Evolutionary conservation across 2,888 invertebrate species (phyloP).

Genomic region (Chrysodeixis includens): DNA sequence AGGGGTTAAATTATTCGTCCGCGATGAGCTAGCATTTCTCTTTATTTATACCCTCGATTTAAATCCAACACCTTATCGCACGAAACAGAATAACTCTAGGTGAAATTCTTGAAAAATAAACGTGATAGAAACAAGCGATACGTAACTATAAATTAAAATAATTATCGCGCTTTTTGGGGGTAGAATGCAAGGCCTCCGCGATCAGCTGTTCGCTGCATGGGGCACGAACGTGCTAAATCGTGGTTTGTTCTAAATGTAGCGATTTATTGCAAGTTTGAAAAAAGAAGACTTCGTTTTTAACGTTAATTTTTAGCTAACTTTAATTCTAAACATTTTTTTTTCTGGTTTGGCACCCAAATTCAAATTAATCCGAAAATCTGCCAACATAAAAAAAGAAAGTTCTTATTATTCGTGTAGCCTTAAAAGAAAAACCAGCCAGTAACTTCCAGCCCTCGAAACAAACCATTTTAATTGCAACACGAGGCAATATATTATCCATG

Average conservation of each 20-base stretch:
- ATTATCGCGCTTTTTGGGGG: slow-evolving; percentile 80
- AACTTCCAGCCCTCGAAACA: slow-evolving; percentile 56
- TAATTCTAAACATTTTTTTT: neutral
- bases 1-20: slow-evolving; percentile 21
- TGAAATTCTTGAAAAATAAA: slow-evolving; percentile 60
- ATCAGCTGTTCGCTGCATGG: slow-evolving; percentile 45
- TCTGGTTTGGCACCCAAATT: neutral
- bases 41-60: slow-evolving; percentile 37
- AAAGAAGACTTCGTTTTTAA: slow-evolving; percentile 5
- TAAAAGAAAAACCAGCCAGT: slow-evolving; percentile 27
- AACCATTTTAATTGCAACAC: slow-evolving; percentile 84
- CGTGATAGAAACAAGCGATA: slow-evolving; percentile 58
- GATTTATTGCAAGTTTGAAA: slow-evolving; percentile 40
- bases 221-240: slow-evolving; percentile 48
- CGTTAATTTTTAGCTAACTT: neutral
- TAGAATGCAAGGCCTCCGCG: slow-evolving; percentile 64
- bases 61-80: slow-evolving; percentile 48
- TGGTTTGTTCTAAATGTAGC: slow-evolving; percentile 46
- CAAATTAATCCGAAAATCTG: neutral
- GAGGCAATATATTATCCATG: slow-evolving; percentile 83
- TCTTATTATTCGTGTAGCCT: neutral
- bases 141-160: slow-evolving; percentile 78
- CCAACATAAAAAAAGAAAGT: neutral
- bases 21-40: slow-evolving; percentile 43
- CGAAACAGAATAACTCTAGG: slow-evolving; percentile 35